These are phyloP conservation scores for Pogona vitticeps DNA, from an alignment of 2,113 vertebrate species.

Conservation along the genomic window DNA sequence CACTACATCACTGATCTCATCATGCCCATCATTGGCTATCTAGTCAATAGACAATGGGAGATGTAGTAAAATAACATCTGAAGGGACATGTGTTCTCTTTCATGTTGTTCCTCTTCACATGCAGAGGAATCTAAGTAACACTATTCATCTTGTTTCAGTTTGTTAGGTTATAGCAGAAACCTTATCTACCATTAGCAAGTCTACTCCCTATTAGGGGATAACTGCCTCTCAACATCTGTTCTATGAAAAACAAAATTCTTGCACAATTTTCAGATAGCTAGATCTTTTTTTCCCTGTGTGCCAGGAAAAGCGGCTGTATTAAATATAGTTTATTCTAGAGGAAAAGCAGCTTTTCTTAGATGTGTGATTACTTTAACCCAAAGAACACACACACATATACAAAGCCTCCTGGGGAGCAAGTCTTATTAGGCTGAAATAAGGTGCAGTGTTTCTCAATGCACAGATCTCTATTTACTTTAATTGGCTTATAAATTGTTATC, in stretches of 20 bases:
- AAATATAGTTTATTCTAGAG: constrained; percentile 23
- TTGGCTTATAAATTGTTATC: constrained; percentile 38
- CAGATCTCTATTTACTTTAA: constrained; percentile 33
- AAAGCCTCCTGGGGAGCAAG: constrained; percentile 30
- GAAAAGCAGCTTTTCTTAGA: constrained; percentile 26
- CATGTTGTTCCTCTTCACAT: neutral
- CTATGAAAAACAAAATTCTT: neutral
- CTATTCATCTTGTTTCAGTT: neutral
- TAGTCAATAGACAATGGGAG: neutral
- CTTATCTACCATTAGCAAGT: neutral
- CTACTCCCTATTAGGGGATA: neutral
- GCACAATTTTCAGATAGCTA: neutral
- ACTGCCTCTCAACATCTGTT: neutral
- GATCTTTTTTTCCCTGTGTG: neutral
- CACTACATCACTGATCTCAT: neutral
- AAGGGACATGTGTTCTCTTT: neutral
- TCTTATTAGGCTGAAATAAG: constrained; percentile 46
- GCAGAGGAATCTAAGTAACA: neutral
- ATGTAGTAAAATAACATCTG: neutral
- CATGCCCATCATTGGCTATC: neutral
- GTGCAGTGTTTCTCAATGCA: neutral
- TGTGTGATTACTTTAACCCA: constrained; percentile 27
- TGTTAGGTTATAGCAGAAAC: neutral
- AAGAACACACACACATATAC: constrained; percentile 11
- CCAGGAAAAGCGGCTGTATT: constrained; percentile 21